Conservation (phyloP, 2,113 vertebrate species). For the Lathamus discolor region DNA sequence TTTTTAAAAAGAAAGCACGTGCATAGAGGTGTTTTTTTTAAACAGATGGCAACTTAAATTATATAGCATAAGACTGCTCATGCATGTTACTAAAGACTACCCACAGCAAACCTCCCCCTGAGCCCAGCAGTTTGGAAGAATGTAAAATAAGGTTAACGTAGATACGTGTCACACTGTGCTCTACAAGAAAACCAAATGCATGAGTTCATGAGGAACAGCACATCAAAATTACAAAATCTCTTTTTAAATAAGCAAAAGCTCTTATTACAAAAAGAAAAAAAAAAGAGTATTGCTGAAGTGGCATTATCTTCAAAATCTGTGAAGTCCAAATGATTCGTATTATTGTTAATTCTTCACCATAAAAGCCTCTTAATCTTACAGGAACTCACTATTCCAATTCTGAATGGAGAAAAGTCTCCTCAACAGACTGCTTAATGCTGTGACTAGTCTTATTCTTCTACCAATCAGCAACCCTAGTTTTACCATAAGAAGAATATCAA, state of each 20-base stretch:
- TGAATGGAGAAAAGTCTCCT: neutral
- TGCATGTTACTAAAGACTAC: conserved; percentile 19
- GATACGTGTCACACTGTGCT: neutral
- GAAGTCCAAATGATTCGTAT: neutral
- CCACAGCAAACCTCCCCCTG: neutral
- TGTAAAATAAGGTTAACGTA: neutral
- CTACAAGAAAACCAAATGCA: neutral
- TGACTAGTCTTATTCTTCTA: neutral
- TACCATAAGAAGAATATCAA: neutral
- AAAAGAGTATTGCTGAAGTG: neutral
- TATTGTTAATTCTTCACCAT: neutral
- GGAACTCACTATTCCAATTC: neutral
- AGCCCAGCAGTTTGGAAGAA: neutral
- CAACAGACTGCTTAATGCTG: neutral
- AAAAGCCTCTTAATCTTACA: neutral
- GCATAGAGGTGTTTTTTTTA: neutral
- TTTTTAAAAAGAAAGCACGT: neutral
- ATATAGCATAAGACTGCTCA: neutral
- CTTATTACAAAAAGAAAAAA: neutral
- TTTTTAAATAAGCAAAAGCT: neutral
- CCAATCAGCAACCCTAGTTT: neutral
- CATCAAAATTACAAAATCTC: neutral
- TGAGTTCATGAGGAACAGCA: neutral
- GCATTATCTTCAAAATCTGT: neutral
- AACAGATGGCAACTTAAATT: conserved; percentile 33